Base-by-base conservation (phyloP, 2,797 vertebrate genomes). In the Sebastes matsubarae region DNA sequence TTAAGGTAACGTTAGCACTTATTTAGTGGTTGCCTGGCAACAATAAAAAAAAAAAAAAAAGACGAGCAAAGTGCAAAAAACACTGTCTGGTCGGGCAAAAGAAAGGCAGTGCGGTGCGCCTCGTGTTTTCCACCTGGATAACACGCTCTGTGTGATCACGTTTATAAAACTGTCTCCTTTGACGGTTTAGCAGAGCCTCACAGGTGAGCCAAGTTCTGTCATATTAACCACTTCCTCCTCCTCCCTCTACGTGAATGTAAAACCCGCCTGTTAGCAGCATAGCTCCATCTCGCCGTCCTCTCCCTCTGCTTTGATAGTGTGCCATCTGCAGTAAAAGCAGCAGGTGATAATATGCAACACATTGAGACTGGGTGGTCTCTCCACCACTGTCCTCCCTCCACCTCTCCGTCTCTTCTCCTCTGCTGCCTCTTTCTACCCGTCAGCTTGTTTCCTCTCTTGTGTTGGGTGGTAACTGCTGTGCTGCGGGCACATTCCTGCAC, bases 351-450 rank as follows among this genome's bases (percentile, higher is more conserved):
- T 91, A 88, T 78, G 88, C 77, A 83, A 50, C 83, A 80, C 82
- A 34, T n/a, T 54, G 18, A 4, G 83, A 75, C 81, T 93, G 94
- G 94, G 94, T 95, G 94, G 94, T 93, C 93, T 91, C 68, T 91
- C 58, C 2, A 63, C 29, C 42, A 24, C 81, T 75, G 72, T 82
- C 75, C 75, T 93, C 93, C 75, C 42, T 85, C 75, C 75, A 74
- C 34, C 54, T 72, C 67, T 65, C 52, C 0, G 11, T 12, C 60
- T 77, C 64, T 8, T 27, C 8, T 29, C 52, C 30, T 18, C 2
- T 20, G 5, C 66, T 32, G 57, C 61, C 55, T 75, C 18, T 64
- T 46, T 59, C 65, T 34, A 25, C 29, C 77, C 54, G 46, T 74
- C 36, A 34, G 46, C 72, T 79, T 3, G 10, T 79, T 80, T 27